Conservation (phyloP, 2,888 invertebrate species). For the Fabriciana adippe region DNA sequence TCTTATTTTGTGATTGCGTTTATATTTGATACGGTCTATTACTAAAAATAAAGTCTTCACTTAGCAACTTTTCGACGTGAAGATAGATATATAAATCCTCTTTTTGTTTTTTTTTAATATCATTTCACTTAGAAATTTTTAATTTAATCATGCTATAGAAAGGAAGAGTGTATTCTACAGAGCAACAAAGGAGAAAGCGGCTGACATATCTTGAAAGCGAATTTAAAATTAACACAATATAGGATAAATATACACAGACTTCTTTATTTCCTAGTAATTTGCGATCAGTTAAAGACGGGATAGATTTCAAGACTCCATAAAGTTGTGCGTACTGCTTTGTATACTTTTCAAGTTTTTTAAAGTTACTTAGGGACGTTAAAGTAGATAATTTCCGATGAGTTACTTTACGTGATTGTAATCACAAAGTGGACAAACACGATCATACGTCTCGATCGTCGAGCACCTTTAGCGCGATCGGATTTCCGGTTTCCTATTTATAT, state of each 20-base stretch:
- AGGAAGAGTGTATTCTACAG: conserved; percentile 77
- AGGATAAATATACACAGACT: conserved; percentile 1
- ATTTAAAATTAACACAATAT: conserved; percentile 66
- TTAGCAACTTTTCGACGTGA: no score
- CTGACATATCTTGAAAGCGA: conserved; percentile 76
- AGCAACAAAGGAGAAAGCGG: conserved; percentile 76
- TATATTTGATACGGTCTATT: no score
- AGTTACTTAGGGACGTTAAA: background rate
- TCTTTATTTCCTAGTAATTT: no score
- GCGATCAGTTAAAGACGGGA: background rate
- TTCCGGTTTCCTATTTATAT: conserved; percentile 66
- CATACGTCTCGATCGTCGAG: conserved; percentile 49
- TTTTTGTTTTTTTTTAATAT: no score
- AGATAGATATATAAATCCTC: no score
- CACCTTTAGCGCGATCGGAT: conserved; percentile 68
- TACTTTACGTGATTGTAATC: conserved; percentile 47
- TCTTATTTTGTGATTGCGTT: conserved; percentile 26
- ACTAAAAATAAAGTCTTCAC: no score
- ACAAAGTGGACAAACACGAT: conserved; percentile 50
- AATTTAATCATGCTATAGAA: conserved; percentile 58
- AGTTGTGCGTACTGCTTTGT: background rate
- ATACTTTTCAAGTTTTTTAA: background rate
- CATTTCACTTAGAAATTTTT: conserved; percentile 40
- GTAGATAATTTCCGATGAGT: background rate
- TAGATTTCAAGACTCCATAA: background rate